A percentile compares a stretch with the other conserved stretches of the same genome.
Conservation (phyloP, 2,888 invertebrate genomes). For the Cephus pulcher region DNA sequence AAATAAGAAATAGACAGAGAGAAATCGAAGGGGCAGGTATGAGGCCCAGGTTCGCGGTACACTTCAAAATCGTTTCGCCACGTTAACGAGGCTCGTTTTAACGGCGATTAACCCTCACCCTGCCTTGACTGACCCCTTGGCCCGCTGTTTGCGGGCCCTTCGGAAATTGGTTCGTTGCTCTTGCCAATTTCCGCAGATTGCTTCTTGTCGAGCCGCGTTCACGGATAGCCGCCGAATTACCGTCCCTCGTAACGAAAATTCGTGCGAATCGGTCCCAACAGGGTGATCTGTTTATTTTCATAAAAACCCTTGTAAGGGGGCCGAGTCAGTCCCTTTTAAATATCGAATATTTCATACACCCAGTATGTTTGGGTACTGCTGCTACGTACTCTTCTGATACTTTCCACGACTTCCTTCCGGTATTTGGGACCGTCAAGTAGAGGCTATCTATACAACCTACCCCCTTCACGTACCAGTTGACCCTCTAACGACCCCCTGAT, state of each 20-base stretch:
- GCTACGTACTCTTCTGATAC: too few relatives aligned
- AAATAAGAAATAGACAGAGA: not conserved
- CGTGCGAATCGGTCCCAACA: constrained; percentile 59
- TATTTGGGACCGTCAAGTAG: too few relatives aligned
- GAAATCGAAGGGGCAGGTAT: constrained; percentile 4
- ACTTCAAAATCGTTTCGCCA: constrained; percentile 36
- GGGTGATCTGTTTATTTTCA: constrained; percentile 65
- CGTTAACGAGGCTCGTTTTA: constrained; percentile 66
- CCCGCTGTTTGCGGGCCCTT: constrained; percentile 55
- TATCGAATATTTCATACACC: too few relatives aligned
- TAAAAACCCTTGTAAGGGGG: constrained; percentile 22
- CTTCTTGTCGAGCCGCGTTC: constrained; percentile 28
- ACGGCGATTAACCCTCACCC: constrained; percentile 63
- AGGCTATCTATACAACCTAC: too few relatives aligned
- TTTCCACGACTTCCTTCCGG: constrained; percentile 14
- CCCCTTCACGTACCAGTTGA: too few relatives aligned
- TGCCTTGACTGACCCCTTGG: constrained; percentile 53
- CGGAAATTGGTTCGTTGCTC: constrained; percentile 62
- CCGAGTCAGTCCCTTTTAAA: too few relatives aligned
- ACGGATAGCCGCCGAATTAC: not conserved
- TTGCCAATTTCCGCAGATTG: constrained; percentile 61
- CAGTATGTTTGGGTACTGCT: too few relatives aligned
- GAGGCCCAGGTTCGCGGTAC: constrained; percentile 1
- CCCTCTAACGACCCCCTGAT: too few relatives aligned
- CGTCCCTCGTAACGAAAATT: constrained; percentile 46